These are phyloP conservation scores for Drosophila obscura DNA, from an alignment of 1,140 invertebrate species.

Conservation along the genomic window DNA sequence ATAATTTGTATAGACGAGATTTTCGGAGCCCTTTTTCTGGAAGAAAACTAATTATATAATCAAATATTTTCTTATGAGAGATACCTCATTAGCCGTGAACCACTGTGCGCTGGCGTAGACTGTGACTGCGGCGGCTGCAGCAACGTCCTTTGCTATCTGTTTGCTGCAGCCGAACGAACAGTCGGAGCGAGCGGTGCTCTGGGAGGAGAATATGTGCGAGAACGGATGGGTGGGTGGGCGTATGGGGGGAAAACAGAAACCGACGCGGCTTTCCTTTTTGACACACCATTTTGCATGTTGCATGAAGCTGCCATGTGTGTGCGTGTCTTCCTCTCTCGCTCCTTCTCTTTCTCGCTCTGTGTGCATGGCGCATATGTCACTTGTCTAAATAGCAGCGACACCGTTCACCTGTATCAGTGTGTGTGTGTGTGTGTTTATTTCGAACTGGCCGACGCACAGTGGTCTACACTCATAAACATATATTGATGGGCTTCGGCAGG, in stretches of 20 bases:
- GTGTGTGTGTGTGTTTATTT: too few species aligned
- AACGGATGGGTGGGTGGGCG: background rate
- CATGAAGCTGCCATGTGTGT: conserved; percentile 40
- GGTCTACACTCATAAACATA: too few species aligned
- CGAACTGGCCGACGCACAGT: conserved; percentile 31
- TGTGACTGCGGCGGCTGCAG: too few species aligned
- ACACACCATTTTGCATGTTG: conserved; percentile 74
- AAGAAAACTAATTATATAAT: too few species aligned
- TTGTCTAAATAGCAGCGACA: conserved; percentile 75
- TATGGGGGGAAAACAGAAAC: conserved; percentile 28
- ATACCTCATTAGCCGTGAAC: background rate
- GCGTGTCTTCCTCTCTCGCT: conserved; percentile 17
- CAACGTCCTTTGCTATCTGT: conserved; percentile 19
- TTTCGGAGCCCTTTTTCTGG: too few species aligned
- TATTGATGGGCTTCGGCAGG: too few species aligned
- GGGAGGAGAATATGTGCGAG: background rate
- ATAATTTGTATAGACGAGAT: too few species aligned
- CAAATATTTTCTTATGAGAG: too few species aligned
- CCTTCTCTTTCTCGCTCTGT: conserved; percentile 12
- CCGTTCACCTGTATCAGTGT: conserved; percentile 44
- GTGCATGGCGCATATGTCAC: conserved; percentile 66
- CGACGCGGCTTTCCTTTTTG: conserved; percentile 69
- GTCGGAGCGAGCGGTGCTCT: background rate
- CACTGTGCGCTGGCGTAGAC: conserved; percentile 14
- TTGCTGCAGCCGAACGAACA: conserved; percentile 11